Base-by-base conservation (phyloP, 2,113 vertebrate genomes). In the Engystomops pustulosus region DNA sequence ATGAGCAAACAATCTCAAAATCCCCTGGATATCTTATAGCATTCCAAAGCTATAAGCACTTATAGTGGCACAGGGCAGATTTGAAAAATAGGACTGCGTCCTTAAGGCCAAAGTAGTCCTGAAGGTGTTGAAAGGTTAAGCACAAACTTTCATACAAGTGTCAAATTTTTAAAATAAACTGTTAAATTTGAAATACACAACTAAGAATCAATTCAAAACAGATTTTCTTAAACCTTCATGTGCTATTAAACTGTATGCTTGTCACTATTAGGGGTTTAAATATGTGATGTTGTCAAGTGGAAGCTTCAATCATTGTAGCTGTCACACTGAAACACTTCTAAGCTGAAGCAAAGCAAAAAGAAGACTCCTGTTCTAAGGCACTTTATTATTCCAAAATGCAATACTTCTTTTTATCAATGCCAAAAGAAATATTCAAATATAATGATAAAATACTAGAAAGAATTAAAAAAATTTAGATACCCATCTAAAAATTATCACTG, bases 151-250 rank as follows among this genome's bases (percentile, higher is more conserved):
- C 93, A 92, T 93, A 93, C 91, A 93, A 94, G 89, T 93, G 91
- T 94, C 93, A 93, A 92, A 90, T 92, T 93, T 91, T 94, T 92
- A 94, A 93, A 94, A 93, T 94, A 93, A 93, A 93, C 89, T 91
- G 92, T 90, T 93, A 87, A 89, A 90, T 91, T 90, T 87, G 90
- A 91, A 90, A 90, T 91, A 91, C 91, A 91, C 89, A 92, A 90
- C 91, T 92, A 90, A 91, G 87, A 89, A 87, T 89, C 88, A 91
- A 88, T 88, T 83, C 36, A 25, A 88, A 55, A 83, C 86, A 93
- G 92, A 92, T 90, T 87, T 89, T 92, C 92, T 89, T 91, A 85
- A 86, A 87, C 82, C 69, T 86, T 90, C 86, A 87, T 82, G 80
- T 88, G 90, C 87, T 30, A 85, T 91, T 89, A 85, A 81, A 89